phyloP scores from a whole-genome alignment of 2,113 vertebrate species.

The Pelvicachromis taeniatus region DNA sequence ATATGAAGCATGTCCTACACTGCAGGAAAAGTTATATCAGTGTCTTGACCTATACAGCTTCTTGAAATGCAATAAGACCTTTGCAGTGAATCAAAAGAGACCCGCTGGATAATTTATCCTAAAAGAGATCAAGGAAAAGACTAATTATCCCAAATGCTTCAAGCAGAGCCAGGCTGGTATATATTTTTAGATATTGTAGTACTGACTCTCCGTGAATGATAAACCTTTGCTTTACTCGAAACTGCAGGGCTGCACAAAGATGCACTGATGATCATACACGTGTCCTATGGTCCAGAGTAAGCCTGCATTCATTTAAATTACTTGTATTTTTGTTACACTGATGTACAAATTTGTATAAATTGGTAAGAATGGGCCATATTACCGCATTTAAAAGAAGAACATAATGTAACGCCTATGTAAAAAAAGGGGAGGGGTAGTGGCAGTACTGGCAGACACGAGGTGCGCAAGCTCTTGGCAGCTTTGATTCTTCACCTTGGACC shows the following conservation, averaged over 20 bases:
- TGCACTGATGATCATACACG: not conserved
- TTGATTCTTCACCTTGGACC: not conserved
- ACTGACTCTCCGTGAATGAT: not conserved
- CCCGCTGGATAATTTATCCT: not conserved
- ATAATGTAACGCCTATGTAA: not conserved
- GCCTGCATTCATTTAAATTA: not conserved
- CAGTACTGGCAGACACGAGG: not conserved
- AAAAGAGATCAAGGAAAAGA: not conserved
- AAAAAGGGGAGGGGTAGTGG: not conserved
- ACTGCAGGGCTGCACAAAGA: not conserved
- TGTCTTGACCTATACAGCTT: constrained; percentile 18
- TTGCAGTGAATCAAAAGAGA: not conserved
- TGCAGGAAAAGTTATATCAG: not conserved
- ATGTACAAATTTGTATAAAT: not conserved
- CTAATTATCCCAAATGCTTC: not conserved
- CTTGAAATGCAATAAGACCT: not conserved
- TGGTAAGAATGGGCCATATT: not conserved
- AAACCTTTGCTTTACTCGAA: not conserved
- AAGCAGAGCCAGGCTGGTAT: not conserved
- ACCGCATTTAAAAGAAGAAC: not conserved
- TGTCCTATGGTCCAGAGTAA: not conserved
- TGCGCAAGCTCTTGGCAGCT: not conserved
- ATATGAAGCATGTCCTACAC: constrained; percentile 14
- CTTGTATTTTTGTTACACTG: not conserved
- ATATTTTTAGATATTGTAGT: not conserved